Evolutionary conservation across 2,797 vertebrate species (phyloP), one percentile per base, ranked within the genome.

Genomic region (Clarias laeviceps): DNA sequence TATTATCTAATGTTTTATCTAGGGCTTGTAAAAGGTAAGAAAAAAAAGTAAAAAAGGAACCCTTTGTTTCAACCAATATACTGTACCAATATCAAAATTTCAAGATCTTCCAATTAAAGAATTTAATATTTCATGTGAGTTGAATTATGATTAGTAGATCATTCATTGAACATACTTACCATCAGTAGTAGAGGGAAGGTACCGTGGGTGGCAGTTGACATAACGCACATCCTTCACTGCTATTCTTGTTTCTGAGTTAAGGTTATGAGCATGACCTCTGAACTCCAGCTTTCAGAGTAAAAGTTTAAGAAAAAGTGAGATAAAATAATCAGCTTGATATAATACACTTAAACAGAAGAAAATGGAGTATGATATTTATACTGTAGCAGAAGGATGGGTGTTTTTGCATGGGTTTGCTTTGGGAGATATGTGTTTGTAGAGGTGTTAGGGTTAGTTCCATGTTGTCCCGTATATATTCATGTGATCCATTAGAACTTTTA

Each of bases 211-310:
- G 84, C 95, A 96, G 85, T 22, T 5, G 6, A 50, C 1, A 82
- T 93, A 95, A 34, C 0, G 72, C 85, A 96, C 86, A 57, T 95
- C 92, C 82, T 69, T 93, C 82, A 96, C 94, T 86, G 89, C 93
- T 57, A 96, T 94, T 66, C 87, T 80, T 24, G 77, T 1, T 0
- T 9, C 57, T 0, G 82, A n/a, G 70, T 54, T 68, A 27, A 93
- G 80, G 56, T 90, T 90, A 29, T 37, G 29, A 37, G 91, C 82
- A 0, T 54, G 91, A 79, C 93, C 94, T 90, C 93, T 93, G 89
- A 96, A 93, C 14, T 81, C 92, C 84, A 96, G 86, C 95, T 96
- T 82, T 34, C 27, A 77, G 27, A 24, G 69, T 22, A 37, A 73
- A 61, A 32, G 3, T 45, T 22, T 54, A 12, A 80, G 34, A 79